Base-by-base conservation (phyloP, 2,797 vertebrate species). In the Darevskia mixta region DNA sequence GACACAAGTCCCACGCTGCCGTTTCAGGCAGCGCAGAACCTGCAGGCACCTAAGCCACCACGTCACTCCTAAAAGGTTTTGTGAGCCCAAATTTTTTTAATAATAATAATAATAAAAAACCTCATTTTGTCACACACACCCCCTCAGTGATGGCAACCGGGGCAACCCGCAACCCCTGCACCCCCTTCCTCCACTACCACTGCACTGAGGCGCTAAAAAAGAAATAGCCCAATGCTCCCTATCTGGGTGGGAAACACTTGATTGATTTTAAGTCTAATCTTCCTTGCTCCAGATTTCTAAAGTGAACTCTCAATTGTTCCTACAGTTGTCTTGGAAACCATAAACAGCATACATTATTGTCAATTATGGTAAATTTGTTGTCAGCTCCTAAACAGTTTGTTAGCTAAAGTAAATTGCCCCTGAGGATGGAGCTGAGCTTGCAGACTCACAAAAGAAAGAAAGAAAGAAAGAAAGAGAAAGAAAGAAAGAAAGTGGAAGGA, bases 281-380 rank as follows among this genome's bases (percentile, higher is more conserved):
- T 18, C 64, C 8, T 67, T 38, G 61, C 80, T 82, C 64, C 38
- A 45, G 27, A 29, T 82, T 82, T 82, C 25, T 18, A 66, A 61
- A 61, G 55, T 32, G 20, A 35, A 8, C 4, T 3, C 58, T 41
- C 13, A 3, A 9, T 29, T 8, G 58, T 81, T 66, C 61, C 25
- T 66, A 27, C 13, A 61, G 41, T 81, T 81, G 79, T 38, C 79
- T 81, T 64, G 61, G 79, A 81, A 83, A 83, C 82, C 69, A 13
- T 66, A 66, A 77, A 41, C 82, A 27, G n/a, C 32, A 15, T 38
- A 73, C 25, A 29, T 18, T 18, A 64, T 23, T 64, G 61, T 18
- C 61, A 64, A 23, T 64, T 64, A 64, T 64, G 61, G 61, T 23
- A 64, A 23, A 64, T 23, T 23, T 23, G 15, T 29, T 77, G 58